Evolutionary conservation across 2,113 vertebrate genomes (phyloP), one percentile per base, ranked within the genome.

Genomic region (Ceuthmochares aereus): DNA sequence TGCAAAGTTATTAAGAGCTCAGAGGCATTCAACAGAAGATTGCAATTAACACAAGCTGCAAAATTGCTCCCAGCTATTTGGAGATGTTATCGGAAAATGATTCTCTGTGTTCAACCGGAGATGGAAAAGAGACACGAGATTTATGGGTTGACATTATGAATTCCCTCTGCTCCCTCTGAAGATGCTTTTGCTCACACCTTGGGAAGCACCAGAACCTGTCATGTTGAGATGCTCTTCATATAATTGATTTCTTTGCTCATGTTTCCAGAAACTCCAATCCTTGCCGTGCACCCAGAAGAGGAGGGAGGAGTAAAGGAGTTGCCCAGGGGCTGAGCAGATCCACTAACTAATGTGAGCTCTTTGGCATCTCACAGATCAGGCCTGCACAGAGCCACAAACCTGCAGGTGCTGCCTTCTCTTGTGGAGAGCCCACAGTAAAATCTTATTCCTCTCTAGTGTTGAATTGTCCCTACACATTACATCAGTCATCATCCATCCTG

Each of bases 1-100:
- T 97, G 97, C 96, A 82, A 96, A 96, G 95, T 98, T 97, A 98
- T 97, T 98, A 97, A 95, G 94, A 81, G 88, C 96, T 96, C 93
- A 52, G 93, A 98, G 96, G 96, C 96, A 34, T 96, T 96, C 80
- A 80, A 52, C 79, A 92, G 95, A 95, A 95, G 88, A 97, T 70
- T 91, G 95, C 94, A 97, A 97, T 97, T 97, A 97, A 94, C 96
- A 92, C 89, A 76, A 68, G 60, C 92, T 93, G 92, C 83, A 96
- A 68, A 96, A 96, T 93, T 89, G 97, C 96, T 97, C 75, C 84
- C 66, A 68, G 97, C 95, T 89, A 95, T 96, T 96, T 90, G 91
- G 89, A 97, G 95, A 91, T 93, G 95, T 89, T 95, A 96, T 96
- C 95, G 22, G 95, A 91, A 97, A 91, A 91, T 77, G 89, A 89